Evolutionary conservation across 2,888 invertebrate species (phyloP), one percentile per base, ranked within the genome.

Genomic region (Drosophila mimica): DNA sequence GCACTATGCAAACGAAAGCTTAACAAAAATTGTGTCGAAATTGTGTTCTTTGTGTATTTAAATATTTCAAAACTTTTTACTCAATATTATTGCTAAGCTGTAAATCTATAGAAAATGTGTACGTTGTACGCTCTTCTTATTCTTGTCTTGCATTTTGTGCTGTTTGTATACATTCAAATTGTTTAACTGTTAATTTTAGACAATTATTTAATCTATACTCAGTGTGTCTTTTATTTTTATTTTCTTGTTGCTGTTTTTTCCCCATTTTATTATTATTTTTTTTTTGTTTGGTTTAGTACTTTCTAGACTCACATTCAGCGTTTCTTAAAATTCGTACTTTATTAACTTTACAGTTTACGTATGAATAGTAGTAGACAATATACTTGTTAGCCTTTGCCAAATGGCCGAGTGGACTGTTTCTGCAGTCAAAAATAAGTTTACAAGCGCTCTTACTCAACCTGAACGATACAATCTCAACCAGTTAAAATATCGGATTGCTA

Each of bases 251-350:
- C 59, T 48, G 20, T 20, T 46, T 46, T 8, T 20, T 11, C 20
- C 8, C 25, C 20, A 43, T 43, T n/a, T 38, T 28, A 5, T 34
- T 34, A 25, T 15, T 13, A 4, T 59, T 17, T 28, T 28, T 52
- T n/a, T 13, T 57, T 56, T 8, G 63, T 20, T 30, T 58, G 59
- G 59, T 52, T 53, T 77, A 84, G 79, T 87, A 83, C 78, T 81
- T 68, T 79, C 87, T 90, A 87, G 88, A 89, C 85, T 90, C 91
- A 89, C 89, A 87, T 90, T 90, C 80, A 84, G 89, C 91, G 82
- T 90, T 88, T 81, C 89, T 85, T 91, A 90, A 91, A 89, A 89
- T 91, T 89, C 91, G 89, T 90, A 90, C 79, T 80, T 87, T 81
- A 81, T 88, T 88, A 90, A 90, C 82, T 74, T 89, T 77, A 87